A percentile compares a stretch with the other conserved stretches of the same genome.
These are phyloP conservation scores for Neogobius melanostomus DNA, from an alignment of 2,113 vertebrate genomes.

Conservation along the genomic window DNA sequence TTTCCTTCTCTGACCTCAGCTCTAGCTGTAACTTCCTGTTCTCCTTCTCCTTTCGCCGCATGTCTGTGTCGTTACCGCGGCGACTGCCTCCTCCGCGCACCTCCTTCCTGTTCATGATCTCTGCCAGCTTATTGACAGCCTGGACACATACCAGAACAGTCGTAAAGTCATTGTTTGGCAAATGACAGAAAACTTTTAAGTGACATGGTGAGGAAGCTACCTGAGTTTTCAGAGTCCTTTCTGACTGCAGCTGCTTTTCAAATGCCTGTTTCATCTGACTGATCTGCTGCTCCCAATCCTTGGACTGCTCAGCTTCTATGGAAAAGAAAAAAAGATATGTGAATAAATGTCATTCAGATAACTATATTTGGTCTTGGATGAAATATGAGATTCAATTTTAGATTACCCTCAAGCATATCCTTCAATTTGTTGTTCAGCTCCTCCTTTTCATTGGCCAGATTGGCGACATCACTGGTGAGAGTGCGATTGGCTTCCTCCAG, in stretches of 20 bases:
- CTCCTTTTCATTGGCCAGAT: conserved; percentile 96
- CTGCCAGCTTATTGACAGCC: conserved; percentile 98
- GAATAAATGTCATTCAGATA: background rate
- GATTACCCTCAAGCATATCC: conserved; percentile 87
- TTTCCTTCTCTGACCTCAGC: conserved; percentile 93
- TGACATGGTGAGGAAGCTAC: conserved; percentile 47
- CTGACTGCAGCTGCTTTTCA: conserved; percentile 92
- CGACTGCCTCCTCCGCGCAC: conserved; percentile 82
- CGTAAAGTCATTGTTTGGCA: background rate
- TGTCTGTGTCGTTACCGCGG: conserved; percentile 92
- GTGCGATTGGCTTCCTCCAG: conserved; percentile 96
- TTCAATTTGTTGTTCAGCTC: conserved; percentile 95
- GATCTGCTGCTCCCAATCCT: conserved; percentile 86
- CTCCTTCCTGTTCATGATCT: conserved; percentile 97
- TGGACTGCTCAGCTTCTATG: conserved; percentile 84
- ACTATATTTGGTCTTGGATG: background rate
- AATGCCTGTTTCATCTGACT: conserved; percentile 84
- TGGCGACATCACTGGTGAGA: conserved; percentile 93
- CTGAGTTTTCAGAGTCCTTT: conserved; percentile 96
- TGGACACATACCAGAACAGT: conserved; percentile 24
- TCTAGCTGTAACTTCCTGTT: conserved; percentile 97
- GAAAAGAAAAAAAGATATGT: background rate
- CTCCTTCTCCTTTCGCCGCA: conserved; percentile 95
- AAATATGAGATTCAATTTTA: background rate
- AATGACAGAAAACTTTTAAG: background rate